Percentiles rank a stretch among this genome's conserved stretches.
These are phyloP conservation scores for Holothuria leucospilota DNA, from an alignment of 53 echinoderm and acorn worm species.

Conservation along the genomic window DNA sequence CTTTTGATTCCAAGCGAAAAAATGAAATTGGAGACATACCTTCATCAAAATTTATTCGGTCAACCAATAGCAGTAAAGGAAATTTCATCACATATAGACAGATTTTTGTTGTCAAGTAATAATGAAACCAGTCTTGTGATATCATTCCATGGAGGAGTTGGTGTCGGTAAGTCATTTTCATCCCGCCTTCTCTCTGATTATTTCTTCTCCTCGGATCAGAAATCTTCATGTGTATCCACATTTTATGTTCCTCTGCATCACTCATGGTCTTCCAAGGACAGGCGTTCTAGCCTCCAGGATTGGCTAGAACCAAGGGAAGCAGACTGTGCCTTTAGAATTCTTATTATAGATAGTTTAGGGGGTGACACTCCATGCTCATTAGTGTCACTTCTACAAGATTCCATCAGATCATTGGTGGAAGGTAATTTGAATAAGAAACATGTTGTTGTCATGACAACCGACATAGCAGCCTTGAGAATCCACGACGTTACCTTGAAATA, in stretches of 20 bases:
- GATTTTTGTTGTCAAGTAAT: conserved; percentile 18
- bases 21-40: conserved; percentile 38
- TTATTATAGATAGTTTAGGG: conserved; percentile 73
- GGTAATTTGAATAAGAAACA: conserved; percentile 3
- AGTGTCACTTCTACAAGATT: conserved; percentile 12
- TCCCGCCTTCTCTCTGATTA: conserved; percentile 57
- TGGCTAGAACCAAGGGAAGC: conserved; percentile 23
- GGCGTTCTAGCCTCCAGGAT: neutral
- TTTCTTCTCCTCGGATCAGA: neutral
- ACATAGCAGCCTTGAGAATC: conserved; percentile 23
- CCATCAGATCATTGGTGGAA: neutral
- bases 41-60: conserved; percentile 65
- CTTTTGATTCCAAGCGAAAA: neutral
- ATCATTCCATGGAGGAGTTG: conserved; percentile 90
- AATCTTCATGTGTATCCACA: conserved; percentile 1
- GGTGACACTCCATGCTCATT: conserved; percentile 63
- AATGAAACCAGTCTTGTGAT: conserved; percentile 45
- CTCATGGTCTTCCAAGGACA: neutral
- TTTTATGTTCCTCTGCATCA: conserved; percentile 21
- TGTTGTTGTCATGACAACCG: conserved; percentile 23
- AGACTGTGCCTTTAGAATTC: conserved; percentile 45
- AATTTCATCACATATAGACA: conserved; percentile 50
- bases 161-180: conserved; percentile 87
- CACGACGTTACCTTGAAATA: conserved; percentile 14
- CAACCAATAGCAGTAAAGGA: conserved; percentile 64